A percentile compares a stretch with the other conserved stretches of the same genome.
phyloP scores from a whole-genome alignment of 2,888 invertebrate genomes.

The Lasioglossum zephyrum region DNA sequence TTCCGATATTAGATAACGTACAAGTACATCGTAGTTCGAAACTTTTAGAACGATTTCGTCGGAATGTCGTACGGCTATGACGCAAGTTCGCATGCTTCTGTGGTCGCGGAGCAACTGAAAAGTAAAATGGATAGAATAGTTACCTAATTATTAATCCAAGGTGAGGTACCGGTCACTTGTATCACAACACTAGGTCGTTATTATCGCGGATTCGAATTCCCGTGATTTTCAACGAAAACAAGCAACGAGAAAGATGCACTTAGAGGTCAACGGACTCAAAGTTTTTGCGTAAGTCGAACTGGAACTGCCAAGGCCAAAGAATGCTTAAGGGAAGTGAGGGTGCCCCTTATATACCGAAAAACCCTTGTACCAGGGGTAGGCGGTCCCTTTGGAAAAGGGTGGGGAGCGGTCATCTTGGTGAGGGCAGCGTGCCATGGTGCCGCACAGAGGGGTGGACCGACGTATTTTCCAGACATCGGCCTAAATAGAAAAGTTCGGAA shows the following conservation, averaged over 20 bases:
- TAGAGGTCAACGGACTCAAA: neutral
- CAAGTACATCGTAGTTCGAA: neutral
- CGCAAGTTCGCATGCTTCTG: conserved; percentile 8
- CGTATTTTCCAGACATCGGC: too few species aligned
- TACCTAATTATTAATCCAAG: conserved; percentile 73
- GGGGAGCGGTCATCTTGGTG: conserved; percentile 62
- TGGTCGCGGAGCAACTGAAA: neutral
- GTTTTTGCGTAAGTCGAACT: conserved; percentile 24
- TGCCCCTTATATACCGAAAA: conserved; percentile 74
- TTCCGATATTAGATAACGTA: neutral
- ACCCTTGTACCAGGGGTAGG: conserved; percentile 72
- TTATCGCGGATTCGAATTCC: neutral
- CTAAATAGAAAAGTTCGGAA: too few species aligned
- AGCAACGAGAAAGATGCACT: neutral
- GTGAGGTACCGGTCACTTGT: conserved; percentile 64
- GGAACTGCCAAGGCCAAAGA: conserved; percentile 61
- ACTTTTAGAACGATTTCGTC: neutral
- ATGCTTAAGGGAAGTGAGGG: conserved; percentile 66
- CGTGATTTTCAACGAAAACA: neutral
- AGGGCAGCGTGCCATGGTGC: too few species aligned
- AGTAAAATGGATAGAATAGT: conserved; percentile 34
- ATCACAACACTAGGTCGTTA: conserved; percentile 69
- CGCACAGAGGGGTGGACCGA: too few species aligned
- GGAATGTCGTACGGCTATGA: neutral
- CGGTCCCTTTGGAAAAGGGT: conserved; percentile 66